phyloP scores from a whole-genome alignment of 2,113 vertebrate species.

The Meriones unguiculatus region DNA sequence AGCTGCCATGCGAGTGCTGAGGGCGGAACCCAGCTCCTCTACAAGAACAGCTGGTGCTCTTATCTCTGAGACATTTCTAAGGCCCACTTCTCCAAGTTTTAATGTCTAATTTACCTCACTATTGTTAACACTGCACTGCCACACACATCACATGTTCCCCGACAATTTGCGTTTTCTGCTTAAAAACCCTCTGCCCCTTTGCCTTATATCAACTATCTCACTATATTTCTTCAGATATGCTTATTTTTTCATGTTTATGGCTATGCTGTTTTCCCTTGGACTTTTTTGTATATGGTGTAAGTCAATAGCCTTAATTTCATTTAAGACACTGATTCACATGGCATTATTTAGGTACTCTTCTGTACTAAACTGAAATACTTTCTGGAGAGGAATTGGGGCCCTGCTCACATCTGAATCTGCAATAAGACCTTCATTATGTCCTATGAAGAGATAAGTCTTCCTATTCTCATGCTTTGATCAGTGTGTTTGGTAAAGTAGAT shows the following conservation, averaged over 20 bases:
- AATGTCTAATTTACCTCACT: background rate
- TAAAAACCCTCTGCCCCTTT: background rate
- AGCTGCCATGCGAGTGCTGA: background rate
- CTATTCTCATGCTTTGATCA: background rate
- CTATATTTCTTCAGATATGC: background rate
- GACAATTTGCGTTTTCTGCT: background rate
- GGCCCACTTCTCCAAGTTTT: background rate
- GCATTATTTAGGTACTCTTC: background rate
- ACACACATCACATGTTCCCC: background rate
- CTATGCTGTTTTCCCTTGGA: background rate
- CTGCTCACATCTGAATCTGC: background rate
- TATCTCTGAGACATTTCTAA: background rate
- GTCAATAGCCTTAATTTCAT: background rate
- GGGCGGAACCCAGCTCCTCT: background rate
- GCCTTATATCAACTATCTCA: background rate
- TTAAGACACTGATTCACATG: background rate
- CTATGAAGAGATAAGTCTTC: background rate
- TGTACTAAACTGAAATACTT: background rate
- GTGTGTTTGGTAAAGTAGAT: background rate
- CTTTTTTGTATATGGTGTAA: background rate
- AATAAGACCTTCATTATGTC: background rate
- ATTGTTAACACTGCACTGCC: background rate
- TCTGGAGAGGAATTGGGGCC: background rate
- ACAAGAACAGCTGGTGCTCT: background rate
- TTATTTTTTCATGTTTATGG: background rate